Conservation (phyloP, 1,140 invertebrate species). For the Drosophila paulistorum region DNA sequence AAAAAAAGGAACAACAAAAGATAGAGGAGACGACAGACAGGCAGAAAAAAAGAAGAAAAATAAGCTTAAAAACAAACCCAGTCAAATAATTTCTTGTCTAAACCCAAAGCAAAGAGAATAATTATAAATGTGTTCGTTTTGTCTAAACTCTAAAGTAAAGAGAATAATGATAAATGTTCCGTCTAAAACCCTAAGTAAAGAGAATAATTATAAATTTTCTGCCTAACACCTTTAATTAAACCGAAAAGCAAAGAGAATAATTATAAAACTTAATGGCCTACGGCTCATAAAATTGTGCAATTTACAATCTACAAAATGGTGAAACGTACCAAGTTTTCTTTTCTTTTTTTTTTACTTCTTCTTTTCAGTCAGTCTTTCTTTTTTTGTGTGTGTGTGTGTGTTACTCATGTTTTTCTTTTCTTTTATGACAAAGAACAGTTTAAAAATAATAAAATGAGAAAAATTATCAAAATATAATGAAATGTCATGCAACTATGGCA, state of each 20-base stretch:
- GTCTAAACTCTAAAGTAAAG: slow-evolving; percentile 13
- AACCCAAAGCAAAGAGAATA: slow-evolving; percentile 6
- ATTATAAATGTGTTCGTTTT: slow-evolving; percentile 14
- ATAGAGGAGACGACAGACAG: background rate
- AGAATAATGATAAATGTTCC: slow-evolving; percentile 12
- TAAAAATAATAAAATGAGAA: slow-evolving; percentile 35
- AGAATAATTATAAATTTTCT: slow-evolving; percentile 21
- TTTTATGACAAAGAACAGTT: slow-evolving; percentile 40
- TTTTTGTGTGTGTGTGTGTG: background rate
- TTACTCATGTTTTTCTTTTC: background rate
- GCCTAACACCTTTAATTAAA: slow-evolving; percentile 20
- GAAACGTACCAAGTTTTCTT: slow-evolving; percentile 7
- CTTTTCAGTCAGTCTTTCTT: background rate
- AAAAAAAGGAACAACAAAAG: background rate
- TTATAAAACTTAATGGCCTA: slow-evolving; percentile 22
- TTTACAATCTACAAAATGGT: slow-evolving; percentile 38
- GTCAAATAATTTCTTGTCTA: slow-evolving; percentile 6
- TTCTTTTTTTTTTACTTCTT: background rate
- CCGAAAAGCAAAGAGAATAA: slow-evolving; percentile 38
- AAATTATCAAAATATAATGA: background rate
- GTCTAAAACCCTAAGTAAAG: slow-evolving; percentile 5
- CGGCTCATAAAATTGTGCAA: slow-evolving; percentile 64
- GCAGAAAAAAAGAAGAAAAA: background rate
- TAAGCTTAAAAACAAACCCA: background rate
- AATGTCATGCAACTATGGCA: slow-evolving; percentile 8